These are phyloP conservation scores for Tiliqua scincoides DNA, from an alignment of 2,113 vertebrate species.

Conservation along the genomic window DNA sequence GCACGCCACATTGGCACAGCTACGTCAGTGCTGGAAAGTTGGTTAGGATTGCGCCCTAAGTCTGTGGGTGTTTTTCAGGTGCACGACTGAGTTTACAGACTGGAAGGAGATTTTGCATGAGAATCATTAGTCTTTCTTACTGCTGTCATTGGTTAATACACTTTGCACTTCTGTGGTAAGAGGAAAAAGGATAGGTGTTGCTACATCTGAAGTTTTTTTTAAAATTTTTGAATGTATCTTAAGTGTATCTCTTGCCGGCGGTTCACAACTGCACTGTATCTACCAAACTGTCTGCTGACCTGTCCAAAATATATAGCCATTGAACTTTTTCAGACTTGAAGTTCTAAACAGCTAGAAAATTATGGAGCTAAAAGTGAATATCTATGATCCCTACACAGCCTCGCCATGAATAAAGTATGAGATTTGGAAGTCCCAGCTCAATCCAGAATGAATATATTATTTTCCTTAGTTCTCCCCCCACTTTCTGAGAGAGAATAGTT, in stretches of 20 bases:
- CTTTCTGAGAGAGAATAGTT: slow-evolving; percentile 23
- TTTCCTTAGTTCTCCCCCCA: slow-evolving; percentile 14
- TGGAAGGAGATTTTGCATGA: slow-evolving; percentile 76
- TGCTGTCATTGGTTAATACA: slow-evolving; percentile 64
- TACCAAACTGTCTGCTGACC: slow-evolving; percentile 65
- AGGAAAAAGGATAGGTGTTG: slow-evolving; percentile 58
- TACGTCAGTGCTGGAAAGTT: no score
- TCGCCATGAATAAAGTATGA: not conserved
- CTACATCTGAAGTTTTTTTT: slow-evolving; percentile 47
- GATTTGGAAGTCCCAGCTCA: slow-evolving; percentile 19
- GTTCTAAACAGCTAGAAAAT: slow-evolving; percentile 12
- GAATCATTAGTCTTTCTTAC: slow-evolving; percentile 63
- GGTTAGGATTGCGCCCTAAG: no score
- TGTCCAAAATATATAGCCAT: slow-evolving; percentile 49
- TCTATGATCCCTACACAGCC: not conserved
- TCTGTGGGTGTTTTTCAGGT: slow-evolving; percentile 42
- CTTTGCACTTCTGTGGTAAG: slow-evolving; percentile 70
- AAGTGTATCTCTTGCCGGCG: slow-evolving; percentile 55
- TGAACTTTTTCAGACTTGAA: slow-evolving; percentile 40
- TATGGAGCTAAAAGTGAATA: slow-evolving; percentile 33
- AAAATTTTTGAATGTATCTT: slow-evolving; percentile 76
- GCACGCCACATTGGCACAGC: no score
- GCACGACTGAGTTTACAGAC: slow-evolving; percentile 55
- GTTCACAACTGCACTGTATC: slow-evolving; percentile 55
- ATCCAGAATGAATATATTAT: slow-evolving; percentile 19